A percentile compares a stretch with the other conserved stretches of the same genome.
Conservation (phyloP, 2,113 vertebrate genomes). For the Apaloderma vittatum region DNA sequence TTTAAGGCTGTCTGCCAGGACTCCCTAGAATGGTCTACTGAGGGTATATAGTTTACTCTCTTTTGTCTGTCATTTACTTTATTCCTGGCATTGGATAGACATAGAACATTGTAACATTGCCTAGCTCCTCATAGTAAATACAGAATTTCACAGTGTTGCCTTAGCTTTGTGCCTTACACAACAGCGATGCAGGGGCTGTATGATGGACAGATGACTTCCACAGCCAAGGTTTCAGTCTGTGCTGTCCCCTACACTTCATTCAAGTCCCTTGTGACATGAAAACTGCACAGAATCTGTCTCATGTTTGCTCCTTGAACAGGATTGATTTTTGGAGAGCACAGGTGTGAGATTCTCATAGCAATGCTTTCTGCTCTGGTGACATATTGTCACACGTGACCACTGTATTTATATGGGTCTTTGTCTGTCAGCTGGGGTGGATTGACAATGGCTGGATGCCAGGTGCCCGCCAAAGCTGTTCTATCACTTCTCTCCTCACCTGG, state of each 20-base stretch:
- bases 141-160: background rate
- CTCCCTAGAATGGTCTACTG: background rate
- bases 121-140: background rate
- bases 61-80: slow-evolving; percentile 26
- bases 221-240: background rate
- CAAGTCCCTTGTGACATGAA: background rate
- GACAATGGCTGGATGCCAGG: background rate
- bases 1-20: slow-evolving; percentile 4
- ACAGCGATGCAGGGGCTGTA: rapidly evolving
- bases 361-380: rapidly evolving
- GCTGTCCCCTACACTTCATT: background rate
- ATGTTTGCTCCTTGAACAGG: background rate
- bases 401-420: background rate
- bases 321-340: background rate
- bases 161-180: background rate
- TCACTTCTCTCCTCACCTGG: background rate
- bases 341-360: background rate
- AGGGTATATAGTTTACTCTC: background rate
- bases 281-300: background rate
- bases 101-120: background rate
- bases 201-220: background rate
- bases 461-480: background rate
- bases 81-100: background rate
- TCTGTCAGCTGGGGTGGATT: background rate
- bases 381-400: rapidly evolving